phyloP scores from a whole-genome alignment of 2,888 invertebrate species.

The Brenthis hecate region DNA sequence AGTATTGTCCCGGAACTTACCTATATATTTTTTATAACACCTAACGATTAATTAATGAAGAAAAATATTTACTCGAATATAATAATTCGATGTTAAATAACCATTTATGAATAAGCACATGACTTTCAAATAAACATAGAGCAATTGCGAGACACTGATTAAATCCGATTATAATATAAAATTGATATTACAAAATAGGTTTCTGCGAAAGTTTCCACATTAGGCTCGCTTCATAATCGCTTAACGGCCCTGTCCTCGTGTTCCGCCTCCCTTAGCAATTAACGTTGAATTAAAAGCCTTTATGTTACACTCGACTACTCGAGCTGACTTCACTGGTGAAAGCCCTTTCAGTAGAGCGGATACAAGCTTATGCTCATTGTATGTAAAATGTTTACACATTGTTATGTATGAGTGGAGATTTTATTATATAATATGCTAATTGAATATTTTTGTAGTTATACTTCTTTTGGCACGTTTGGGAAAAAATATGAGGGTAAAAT shows the following conservation, averaged over 20 bases:
- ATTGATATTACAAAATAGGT: conserved; percentile 11
- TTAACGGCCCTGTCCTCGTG: conserved; percentile 14
- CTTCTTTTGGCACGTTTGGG: too few species aligned
- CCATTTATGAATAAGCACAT: too few species aligned
- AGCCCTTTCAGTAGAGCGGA: conserved; percentile 24
- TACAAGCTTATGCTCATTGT: conserved; percentile 24
- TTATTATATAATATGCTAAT: conserved; percentile 2
- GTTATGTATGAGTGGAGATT: conserved; percentile 6
- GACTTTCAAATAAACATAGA: too few species aligned
- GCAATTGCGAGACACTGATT: not conserved
- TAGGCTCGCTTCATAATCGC: conserved; percentile 22
- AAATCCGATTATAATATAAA: conserved; percentile 13
- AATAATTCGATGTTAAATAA: too few species aligned
- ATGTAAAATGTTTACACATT: conserved; percentile 20
- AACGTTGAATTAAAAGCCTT: conserved; percentile 40
- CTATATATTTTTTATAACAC: too few species aligned
- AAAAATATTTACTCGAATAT: too few species aligned
- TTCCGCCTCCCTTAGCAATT: conserved; percentile 32
- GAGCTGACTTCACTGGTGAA: conserved; percentile 26
- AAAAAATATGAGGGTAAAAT: too few species aligned
- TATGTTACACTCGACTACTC: conserved; percentile 33
- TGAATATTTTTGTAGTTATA: not conserved
- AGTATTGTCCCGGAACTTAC: too few species aligned
- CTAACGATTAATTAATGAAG: too few species aligned
- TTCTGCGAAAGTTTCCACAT: conserved; percentile 20